Base-by-base conservation (phyloP, 1,140 invertebrate species). In the Drosophila jambulina region DNA sequence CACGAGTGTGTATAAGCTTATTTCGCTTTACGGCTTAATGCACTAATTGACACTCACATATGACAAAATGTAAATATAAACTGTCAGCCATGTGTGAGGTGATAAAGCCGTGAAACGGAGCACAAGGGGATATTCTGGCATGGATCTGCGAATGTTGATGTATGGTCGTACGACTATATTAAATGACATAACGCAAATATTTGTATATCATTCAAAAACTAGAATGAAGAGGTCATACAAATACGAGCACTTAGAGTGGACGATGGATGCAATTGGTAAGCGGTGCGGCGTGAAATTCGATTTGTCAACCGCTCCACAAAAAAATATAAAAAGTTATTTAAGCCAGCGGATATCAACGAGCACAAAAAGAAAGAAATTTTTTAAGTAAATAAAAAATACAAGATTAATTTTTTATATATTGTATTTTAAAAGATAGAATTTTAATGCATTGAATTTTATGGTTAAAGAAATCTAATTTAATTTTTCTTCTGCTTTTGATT, bases 21-120 rank as follows among this genome's bases (percentile, higher is more conserved):
- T 23, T 38, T 54, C 53, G 32, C 53, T 54, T 54, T 23, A 54
- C 53, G 53, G 53, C 32, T 54, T 54, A 38, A 54, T 54, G 53
- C 53, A 54, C 53, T 38, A 54, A 54, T 54, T 54, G 53, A 54
- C 53, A 38, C 53, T 17, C 34, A 54, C 53, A 54, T 38, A 54
- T 54, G 53, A 54, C 53, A 38, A 54, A 54, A 54, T 54, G 36
- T 23, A 38, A 36, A 54, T 54, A 54, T 38, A 25, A 38, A 38
- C 53, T 25, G 21, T 10, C 53, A 25, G 53, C 32, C 53, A 38
- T 54, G 51, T 54, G 51, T 10, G 32, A 36, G 32, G 32, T 34
- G 13, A 36, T 36, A 36, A 36, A 54, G 32, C n/a, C 17, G 51
- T 36, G 51, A 54, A 36, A 17, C 7, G 19, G 21, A 36, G 15